Evolutionary conservation across 2,888 invertebrate species (phyloP), one percentile per base, ranked within the genome.

Genomic region (Harpalus rufipes): DNA sequence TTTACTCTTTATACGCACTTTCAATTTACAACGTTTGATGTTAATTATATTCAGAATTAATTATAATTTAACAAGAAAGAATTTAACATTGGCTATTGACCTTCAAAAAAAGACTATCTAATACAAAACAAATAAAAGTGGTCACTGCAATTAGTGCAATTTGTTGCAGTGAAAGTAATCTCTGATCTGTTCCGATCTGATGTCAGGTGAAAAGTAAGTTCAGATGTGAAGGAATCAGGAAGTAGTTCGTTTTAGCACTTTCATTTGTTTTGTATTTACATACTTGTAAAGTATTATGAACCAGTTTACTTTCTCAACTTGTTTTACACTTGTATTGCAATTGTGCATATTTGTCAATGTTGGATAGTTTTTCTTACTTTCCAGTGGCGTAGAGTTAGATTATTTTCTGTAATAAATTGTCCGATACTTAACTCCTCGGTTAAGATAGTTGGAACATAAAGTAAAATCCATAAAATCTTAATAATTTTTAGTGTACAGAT

Each of bases 241-340:
- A 74, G 41, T 68, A 7, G 68, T 39, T 72, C n/a, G n/a, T n/a
- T n/a, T 41, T 74, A 74, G 51, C 72, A 44, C 72, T 74, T 74
- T 74, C 72, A 74, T 2, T 74, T 74, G 44, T 79, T 16, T 18
- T 61, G 39, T 56, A 78, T 78, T 56, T 78, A 18, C 74, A 51
- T 76, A 76, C 51, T 76, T 78, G 59, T 4, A 51, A 4, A 51
- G 10, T 59, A 58, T 25, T 41, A 61, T 74, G 72, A 74, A 74
- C 72, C n/a, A 74, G 72, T 44, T 58, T 58, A 78, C 78, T 78
- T 78, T 78, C 78, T 58, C 78, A 25, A 16, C 51, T 18, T 8
- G 25, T 39, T 68, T 39, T 68, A 68, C 32, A 39, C 7, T 68
- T 68, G n/a, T 39, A 32, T 68, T 68, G 68, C 68, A 68, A 7